A percentile compares a stretch with the other conserved stretches of the same genome.
Evolutionary conservation across 2,888 invertebrate genomes (phyloP).

Genomic region (Drosophila kanekoi): DNA sequence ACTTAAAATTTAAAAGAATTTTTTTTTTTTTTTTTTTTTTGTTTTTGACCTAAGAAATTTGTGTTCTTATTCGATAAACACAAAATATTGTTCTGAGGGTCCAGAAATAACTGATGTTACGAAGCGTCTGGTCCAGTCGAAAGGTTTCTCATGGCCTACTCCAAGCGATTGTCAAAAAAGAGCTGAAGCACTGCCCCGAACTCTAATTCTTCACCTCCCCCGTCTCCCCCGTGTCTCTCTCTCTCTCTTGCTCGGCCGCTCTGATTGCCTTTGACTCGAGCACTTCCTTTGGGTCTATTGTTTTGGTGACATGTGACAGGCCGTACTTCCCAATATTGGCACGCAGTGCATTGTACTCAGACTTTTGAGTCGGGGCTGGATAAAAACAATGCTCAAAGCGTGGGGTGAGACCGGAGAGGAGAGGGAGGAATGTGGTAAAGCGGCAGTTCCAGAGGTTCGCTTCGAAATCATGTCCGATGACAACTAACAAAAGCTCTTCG

Average conservation of each 20-base stretch:
- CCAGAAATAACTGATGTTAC: neutral
- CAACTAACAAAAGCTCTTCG: conserved; percentile 60
- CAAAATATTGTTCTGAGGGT: neutral
- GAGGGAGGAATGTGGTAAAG: neutral
- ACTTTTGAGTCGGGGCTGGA: conserved; percentile 26
- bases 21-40: conserved; percentile 1
- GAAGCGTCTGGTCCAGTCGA: conserved; percentile 5
- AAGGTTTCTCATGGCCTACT: conserved; percentile 27
- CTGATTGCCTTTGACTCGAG: conserved; percentile 49
- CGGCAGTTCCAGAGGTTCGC: conserved; percentile 9
- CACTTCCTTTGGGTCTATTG: conserved; percentile 51
- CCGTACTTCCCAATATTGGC: conserved; percentile 67
- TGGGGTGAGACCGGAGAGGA: conserved; percentile 5
- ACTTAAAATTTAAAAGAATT: conserved; percentile 10
- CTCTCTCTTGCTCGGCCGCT: conserved; percentile 5
- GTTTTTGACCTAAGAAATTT: conserved; percentile 9
- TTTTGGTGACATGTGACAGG: conserved; percentile 74
- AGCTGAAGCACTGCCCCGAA: too few species aligned
- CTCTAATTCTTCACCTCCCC: neutral
- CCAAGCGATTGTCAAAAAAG: conserved; percentile 20
- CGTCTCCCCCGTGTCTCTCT: neutral
- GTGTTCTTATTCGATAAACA: neutral
- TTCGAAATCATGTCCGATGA: conserved; percentile 51
- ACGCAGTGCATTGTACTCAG: conserved; percentile 51
- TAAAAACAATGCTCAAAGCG: conserved; percentile 46